A percentile compares a stretch with the other conserved stretches of the same genome.
Evolutionary conservation across 2,113 vertebrate species (phyloP).

Genomic region (Recurvirostra avosetta): DNA sequence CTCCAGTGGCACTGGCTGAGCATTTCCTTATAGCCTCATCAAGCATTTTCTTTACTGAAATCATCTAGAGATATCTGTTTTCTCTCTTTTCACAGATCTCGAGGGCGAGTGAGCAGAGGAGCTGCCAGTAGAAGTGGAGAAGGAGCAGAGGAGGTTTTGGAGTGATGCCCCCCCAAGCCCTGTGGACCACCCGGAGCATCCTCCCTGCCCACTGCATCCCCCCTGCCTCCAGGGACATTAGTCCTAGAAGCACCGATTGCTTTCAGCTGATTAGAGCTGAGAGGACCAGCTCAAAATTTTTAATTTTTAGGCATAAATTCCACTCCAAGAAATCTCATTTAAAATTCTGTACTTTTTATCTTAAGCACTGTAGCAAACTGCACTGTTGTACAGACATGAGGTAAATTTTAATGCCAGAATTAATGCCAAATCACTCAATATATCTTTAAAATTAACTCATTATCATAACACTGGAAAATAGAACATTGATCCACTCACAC

Average conservation of each 20-base stretch:
- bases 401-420: constrained; percentile 54
- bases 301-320: not conserved
- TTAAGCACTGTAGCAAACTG: constrained; percentile 8
- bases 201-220: not conserved
- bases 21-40: not conserved
- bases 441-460: constrained; percentile 61
- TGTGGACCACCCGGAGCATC: accelerated
- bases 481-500: constrained; percentile 56
- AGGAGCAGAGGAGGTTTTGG: not conserved
- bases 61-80: not conserved
- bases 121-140: not conserved
- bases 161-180: accelerated
- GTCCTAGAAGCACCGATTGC: not conserved
- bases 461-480: constrained; percentile 63
- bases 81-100: not conserved
- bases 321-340: not conserved
- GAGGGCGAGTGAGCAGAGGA: not conserved
- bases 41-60: not conserved
- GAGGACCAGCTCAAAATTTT: not conserved
- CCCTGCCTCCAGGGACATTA: not conserved
- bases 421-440: constrained; percentile 51
- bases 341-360: not conserved
- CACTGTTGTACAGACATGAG: constrained; percentile 20
- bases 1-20: not conserved
- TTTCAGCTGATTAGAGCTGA: not conserved